Evolutionary conservation across 2,113 vertebrate species (phyloP).

Genomic region (Ceyx margarethae): DNA sequence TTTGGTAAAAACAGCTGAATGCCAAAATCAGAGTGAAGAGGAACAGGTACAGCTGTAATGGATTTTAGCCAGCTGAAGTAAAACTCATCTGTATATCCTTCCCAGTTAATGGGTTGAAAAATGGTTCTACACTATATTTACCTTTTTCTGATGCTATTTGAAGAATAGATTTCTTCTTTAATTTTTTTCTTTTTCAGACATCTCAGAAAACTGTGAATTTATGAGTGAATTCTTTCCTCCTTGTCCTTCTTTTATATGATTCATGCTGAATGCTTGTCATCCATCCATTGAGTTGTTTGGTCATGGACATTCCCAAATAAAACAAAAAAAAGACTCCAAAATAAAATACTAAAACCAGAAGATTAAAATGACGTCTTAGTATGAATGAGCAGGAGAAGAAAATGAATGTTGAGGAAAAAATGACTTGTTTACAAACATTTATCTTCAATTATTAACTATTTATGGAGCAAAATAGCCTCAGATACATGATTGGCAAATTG

Average conservation of each 20-base stretch:
- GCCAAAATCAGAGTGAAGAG: background rate
- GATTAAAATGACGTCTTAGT: background rate
- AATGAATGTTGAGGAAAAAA: background rate
- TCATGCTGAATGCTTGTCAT: background rate
- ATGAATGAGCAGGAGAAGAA: slow-evolving; percentile 10
- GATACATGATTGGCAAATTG: slow-evolving; percentile 21
- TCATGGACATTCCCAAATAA: background rate
- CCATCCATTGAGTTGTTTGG: background rate
- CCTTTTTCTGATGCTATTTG: background rate
- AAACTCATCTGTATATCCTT: background rate
- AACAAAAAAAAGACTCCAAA: background rate
- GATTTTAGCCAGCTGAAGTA: background rate
- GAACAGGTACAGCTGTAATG: background rate
- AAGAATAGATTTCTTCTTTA: background rate
- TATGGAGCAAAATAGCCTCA: background rate
- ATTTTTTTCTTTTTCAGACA: background rate
- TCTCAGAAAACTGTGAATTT: background rate
- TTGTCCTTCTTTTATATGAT: background rate
- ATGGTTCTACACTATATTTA: background rate
- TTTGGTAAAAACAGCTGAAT: background rate
- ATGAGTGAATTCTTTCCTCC: background rate
- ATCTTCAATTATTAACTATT: slow-evolving; percentile 48
- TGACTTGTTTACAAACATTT: slow-evolving; percentile 15
- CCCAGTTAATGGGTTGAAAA: background rate
- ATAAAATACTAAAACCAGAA: background rate